Evolutionary conservation across 2,113 vertebrate genomes (phyloP).

Genomic region (Nyctereutes procyonoides): DNA sequence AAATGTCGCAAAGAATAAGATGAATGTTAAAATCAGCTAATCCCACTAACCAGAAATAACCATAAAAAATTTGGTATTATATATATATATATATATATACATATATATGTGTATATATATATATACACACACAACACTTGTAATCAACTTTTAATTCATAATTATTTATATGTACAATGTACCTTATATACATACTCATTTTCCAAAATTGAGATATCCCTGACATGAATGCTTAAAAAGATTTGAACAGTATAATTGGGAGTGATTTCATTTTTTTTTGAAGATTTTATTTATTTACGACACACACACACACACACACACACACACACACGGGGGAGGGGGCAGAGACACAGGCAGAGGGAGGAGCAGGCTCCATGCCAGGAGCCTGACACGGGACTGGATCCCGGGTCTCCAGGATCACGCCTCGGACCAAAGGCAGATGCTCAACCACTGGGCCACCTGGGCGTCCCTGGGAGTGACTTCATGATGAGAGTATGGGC

Average conservation of each 20-base stretch:
- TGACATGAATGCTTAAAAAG: neutral
- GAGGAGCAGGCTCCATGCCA: too few relatives aligned
- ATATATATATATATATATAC: neutral
- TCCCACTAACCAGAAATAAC: neutral
- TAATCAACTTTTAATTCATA: neutral
- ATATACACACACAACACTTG: neutral
- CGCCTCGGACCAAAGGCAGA: too few relatives aligned
- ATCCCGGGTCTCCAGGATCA: too few relatives aligned
- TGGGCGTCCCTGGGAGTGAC: neutral
- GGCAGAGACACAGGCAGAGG: too few relatives aligned
- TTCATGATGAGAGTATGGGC: neutral
- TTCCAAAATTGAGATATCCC: neutral
- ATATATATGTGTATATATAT: too few relatives aligned
- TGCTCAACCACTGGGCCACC: too few relatives aligned
- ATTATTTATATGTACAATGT: neutral
- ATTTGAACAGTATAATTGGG: neutral
- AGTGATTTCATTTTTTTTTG: neutral
- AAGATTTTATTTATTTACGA: too few relatives aligned
- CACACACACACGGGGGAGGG: too few relatives aligned
- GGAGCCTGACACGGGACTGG: too few relatives aligned
- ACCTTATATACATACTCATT: neutral
- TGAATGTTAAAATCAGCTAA: slow-evolving; percentile 29
- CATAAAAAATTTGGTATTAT: neutral
- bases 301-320: too few relatives aligned
- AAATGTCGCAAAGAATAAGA: neutral